Evolutionary conservation across 2,888 invertebrate genomes (phyloP), one percentile per base, ranked within the genome.

Genomic region (Caenorhabditis wallacei): DNA sequence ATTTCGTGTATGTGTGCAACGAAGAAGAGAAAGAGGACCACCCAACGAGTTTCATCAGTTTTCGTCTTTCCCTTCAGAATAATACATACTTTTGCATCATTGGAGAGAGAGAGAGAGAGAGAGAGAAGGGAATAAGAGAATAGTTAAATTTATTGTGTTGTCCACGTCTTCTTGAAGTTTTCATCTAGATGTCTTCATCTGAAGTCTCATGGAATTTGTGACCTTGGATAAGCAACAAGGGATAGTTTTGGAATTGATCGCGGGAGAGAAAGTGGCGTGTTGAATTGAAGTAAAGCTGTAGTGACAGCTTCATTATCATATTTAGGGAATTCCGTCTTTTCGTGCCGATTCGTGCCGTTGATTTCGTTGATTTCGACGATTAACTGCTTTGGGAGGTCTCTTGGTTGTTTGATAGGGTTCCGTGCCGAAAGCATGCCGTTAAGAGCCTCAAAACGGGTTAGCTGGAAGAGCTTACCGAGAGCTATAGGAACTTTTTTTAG

Each of bases 1-100:
- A 76, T 76, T 76, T 76, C 76, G 76, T 76, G n/a, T n/a, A n/a
- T n/a, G n/a, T n/a, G 76, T 30, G 30, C 30, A 30, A 30, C 30
- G 30, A 30, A 61, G 57, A 75, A 40, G 40, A 53, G 70, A 53
- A 24, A 59, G 48, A 68, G 76, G 76, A 76, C 76, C 76, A 76
- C 76, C 76, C 76, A 76, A 69, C 76, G 76, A 76, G 69, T 76
- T 76, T 76, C 76, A 76, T 76, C 76, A 76, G 76, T 68, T 59
- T 66, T 26, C 57, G 18, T 16, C 40, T 61, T 48, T 30, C n/a
- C 26, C 30, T 57, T 35, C 48, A 48, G 57, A 69, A 68, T 75
- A 74, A 74, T 74, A 74, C 64, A 66, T 74, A 64, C 57, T 64
- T 64, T 66, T 66, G 66, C 66, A 66, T 66, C 66, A 53, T 66